Base-by-base conservation (phyloP, 2,113 vertebrate species). In the Nycticorax nycticorax region DNA sequence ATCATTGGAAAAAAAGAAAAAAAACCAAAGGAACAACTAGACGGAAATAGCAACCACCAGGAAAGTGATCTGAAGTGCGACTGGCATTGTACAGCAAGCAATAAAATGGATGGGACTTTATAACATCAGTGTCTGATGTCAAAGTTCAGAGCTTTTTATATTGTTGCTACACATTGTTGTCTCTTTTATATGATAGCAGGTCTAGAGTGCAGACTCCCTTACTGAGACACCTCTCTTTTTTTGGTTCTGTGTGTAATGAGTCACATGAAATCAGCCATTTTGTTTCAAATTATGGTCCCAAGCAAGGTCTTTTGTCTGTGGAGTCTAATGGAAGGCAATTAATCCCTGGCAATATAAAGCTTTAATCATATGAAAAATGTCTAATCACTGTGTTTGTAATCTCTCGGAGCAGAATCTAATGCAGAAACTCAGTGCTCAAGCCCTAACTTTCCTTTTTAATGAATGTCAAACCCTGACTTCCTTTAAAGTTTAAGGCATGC, bases 331-430 rank as follows among this genome's bases (percentile, higher is more conserved):
- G 78, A 96, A 92, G 67, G 72, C 59, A 83, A 83, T 90, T 85
- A 93, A 88, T 88, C 41, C 32, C 50, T 83, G 43, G 28, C 30
- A 82, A 82, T 32, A 88, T 39, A 88, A 89, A 82, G 53, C 22
- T 92, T 90, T 93, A 93, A 85, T 95, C 74, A 55, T 37, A 94
- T 9, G 48, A 96, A 96, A 89, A 94, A 95, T 39, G 50, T 30
- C 78, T 94, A 93, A 80, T 78, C 45, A 63, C 28, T 66, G 28
- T 68, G 24, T 77, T 93, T 90, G 37, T 88, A 93, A 94, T 57
- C 62, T 82, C 59, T 57, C 79, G 55, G 77, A 95, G 28, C 48
- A 93, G 33, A 80, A 69, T 24, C 50, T 76, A 83, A 88, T 35
- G 63, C 57, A 9, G 4, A 88, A 88, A 90, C 68, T 66, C 55